A percentile compares a stretch with the other conserved stretches of the same genome.
phyloP scores from a whole-genome alignment of 2,888 invertebrate species.

The Eutolmus rufibarbis region DNA sequence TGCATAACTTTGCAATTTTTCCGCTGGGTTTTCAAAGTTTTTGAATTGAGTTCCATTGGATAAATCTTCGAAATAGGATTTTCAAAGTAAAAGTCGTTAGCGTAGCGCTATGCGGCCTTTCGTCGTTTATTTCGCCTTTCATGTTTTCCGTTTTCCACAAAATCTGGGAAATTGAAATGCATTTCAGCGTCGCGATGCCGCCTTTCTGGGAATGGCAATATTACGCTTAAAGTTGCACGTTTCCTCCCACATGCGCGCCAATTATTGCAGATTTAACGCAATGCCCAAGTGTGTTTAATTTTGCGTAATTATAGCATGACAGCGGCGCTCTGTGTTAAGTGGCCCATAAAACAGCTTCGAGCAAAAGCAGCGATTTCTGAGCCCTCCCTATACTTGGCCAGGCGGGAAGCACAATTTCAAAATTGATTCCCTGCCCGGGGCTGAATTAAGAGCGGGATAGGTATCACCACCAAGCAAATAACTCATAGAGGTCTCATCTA shows the following conservation, averaged over 20 bases:
- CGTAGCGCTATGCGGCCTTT: neutral
- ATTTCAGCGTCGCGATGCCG: neutral
- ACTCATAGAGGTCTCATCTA: too few relatives aligned
- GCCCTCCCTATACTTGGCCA: neutral
- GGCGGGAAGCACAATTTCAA: neutral
- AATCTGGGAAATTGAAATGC: neutral
- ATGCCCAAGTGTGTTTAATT: neutral
- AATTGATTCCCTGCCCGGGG: neutral
- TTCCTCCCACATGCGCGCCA: neutral
- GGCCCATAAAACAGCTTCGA: neutral
- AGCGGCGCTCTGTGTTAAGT: neutral
- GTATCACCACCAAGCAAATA: too few relatives aligned
- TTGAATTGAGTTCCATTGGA: neutral
- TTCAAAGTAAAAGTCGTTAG: neutral
- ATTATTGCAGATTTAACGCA: neutral
- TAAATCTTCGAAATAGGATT: constrained; percentile 3
- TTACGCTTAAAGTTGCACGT: neutral
- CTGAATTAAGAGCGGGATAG: neutral
- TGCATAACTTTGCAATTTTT: constrained; percentile 11
- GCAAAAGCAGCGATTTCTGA: neutral
- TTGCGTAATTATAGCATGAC: neutral
- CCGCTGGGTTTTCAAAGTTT: neutral
- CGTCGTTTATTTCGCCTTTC: neutral
- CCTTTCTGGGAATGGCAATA: neutral
- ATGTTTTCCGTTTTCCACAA: neutral